Percentiles rank a stretch among this genome's conserved stretches.
Conservation (phyloP, 2,888 invertebrate genomes). For the Sarcophaga subvicina region DNA sequence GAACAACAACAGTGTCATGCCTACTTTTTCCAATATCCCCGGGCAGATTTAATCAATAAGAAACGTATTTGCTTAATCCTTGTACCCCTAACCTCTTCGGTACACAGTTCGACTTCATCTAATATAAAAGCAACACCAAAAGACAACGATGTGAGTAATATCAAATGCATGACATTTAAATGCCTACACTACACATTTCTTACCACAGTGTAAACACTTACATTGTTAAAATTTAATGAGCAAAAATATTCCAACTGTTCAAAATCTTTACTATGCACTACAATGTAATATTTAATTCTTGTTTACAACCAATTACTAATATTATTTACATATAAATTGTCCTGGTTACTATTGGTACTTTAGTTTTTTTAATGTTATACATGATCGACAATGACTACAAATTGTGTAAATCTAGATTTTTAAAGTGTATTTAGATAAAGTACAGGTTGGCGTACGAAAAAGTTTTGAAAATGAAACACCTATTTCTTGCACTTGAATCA, state of each 20-base stretch:
- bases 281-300: too few relatives aligned
- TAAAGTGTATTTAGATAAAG: too few relatives aligned
- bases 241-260: too few relatives aligned
- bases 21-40: constrained; percentile 47
- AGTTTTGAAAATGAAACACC: too few relatives aligned
- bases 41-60: constrained; percentile 35
- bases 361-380: too few relatives aligned
- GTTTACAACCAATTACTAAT: background rate
- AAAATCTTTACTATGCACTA: too few relatives aligned
- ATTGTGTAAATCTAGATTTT: too few relatives aligned
- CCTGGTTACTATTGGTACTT: too few relatives aligned
- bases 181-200: background rate
- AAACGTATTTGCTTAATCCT: constrained; percentile 75
- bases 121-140: constrained; percentile 66
- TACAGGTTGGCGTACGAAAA: too few relatives aligned
- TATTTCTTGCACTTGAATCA: too few relatives aligned
- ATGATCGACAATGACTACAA: too few relatives aligned
- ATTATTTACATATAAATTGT: background rate
- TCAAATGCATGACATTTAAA: constrained; percentile 33
- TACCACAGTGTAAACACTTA: background rate
- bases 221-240: too few relatives aligned
- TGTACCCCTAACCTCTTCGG: constrained; percentile 72
- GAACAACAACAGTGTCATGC: constrained; percentile 46
- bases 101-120: constrained; percentile 54
- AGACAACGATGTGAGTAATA: constrained; percentile 75